Conservation (phyloP, 2,888 invertebrate species). For the Timema podura region DNA sequence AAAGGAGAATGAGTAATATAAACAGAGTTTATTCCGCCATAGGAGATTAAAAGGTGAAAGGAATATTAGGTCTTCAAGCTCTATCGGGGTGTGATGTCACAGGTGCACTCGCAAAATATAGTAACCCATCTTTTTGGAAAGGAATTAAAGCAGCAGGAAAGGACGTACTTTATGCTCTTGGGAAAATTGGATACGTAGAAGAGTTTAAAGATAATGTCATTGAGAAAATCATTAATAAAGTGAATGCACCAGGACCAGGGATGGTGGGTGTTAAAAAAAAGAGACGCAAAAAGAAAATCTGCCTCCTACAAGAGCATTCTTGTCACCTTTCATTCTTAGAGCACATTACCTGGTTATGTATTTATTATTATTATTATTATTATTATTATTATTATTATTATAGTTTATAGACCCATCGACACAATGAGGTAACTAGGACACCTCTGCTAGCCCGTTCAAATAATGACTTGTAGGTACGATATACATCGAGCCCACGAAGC, state of each 20-base stretch:
- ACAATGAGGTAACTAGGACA: too few species aligned
- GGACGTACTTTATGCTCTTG: neutral
- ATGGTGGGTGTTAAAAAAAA: neutral
- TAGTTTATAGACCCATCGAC: too few species aligned
- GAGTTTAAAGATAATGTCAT: neutral
- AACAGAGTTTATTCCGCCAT: neutral
- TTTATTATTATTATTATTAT: too few species aligned
- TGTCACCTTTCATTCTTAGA: neutral
- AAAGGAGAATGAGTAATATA: neutral
- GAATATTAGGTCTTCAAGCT: neutral
- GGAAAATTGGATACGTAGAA: neutral
- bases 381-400: too few species aligned
- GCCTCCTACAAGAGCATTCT: neutral
- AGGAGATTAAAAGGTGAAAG: neutral
- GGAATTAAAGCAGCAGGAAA: neutral
- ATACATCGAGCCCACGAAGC: too few species aligned
- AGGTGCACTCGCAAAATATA: too few species aligned
- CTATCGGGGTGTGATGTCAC: neutral
- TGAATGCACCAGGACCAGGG: neutral
- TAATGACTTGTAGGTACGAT: too few species aligned
- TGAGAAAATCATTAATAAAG: neutral
- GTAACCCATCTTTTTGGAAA: neutral
- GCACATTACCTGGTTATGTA: conserved; percentile 1
- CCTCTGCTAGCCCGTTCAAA: too few species aligned
- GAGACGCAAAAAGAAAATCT: neutral